Conservation (phyloP, 2,797 vertebrate species). For the Aselliscus stoliczkanus region DNA sequence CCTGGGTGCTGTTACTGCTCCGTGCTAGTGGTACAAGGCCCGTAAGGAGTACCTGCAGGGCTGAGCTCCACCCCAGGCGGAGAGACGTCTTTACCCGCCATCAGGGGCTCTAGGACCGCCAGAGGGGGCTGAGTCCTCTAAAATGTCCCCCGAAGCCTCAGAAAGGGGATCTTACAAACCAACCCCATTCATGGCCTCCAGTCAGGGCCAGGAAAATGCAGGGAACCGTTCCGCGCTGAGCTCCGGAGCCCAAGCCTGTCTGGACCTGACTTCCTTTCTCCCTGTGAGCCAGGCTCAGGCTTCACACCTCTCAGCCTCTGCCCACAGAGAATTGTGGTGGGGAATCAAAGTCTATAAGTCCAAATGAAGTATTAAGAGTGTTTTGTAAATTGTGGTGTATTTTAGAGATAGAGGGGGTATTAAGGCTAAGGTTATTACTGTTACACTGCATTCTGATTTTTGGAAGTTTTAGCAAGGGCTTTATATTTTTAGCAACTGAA, state of each 20-base stretch:
- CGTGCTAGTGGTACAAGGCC: not conserved
- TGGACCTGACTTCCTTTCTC: not conserved
- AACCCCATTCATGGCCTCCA: not conserved
- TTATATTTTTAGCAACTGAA: not conserved
- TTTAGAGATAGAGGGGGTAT: not conserved
- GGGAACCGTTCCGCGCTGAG: no score
- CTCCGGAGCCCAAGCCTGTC: not conserved
- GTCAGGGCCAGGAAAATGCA: no score
- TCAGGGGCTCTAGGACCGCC: no score
- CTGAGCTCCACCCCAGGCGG: accelerated
- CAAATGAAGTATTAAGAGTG: not conserved
- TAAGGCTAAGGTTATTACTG: not conserved
- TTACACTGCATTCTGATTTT: not conserved
- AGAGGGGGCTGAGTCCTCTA: no score
- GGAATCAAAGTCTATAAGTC: not conserved
- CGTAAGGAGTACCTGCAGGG: accelerated
- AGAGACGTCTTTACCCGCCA: not conserved
- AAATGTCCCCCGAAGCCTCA: not conserved
- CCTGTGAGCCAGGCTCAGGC: not conserved
- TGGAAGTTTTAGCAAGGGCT: not conserved
- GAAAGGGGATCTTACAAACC: not conserved
- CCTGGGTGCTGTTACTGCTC: not conserved
- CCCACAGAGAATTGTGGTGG: not conserved
- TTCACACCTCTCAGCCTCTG: not conserved
- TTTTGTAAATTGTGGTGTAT: not conserved